phyloP scores from a whole-genome alignment of 2,113 vertebrate species.

The Platysteira castanea region DNA sequence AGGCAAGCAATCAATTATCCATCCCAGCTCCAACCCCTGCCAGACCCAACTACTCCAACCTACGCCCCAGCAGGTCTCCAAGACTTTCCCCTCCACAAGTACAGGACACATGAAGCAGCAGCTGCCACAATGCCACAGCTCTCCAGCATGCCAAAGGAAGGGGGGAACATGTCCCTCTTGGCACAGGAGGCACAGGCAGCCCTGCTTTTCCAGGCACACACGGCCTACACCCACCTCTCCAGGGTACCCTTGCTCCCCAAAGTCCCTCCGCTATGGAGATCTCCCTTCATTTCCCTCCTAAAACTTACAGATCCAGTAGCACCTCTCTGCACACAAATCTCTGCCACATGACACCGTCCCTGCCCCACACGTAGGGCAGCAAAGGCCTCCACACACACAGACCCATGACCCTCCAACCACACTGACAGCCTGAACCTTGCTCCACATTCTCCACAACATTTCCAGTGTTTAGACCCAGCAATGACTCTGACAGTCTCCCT shows the following conservation, averaged over 20 bases:
- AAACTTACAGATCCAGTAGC: background rate
- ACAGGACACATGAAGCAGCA: background rate
- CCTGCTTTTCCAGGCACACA: background rate
- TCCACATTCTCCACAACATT: fast-evolving
- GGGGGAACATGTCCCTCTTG: fast-evolving
- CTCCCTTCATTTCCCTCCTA: fast-evolving
- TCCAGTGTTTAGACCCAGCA: background rate
- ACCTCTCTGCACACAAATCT: background rate
- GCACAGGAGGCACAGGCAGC: background rate
- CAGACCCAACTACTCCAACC: background rate
- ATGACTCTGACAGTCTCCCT: background rate
- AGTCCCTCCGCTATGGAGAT: background rate
- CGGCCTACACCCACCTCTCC: background rate
- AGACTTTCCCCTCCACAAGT: background rate
- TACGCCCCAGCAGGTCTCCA: background rate
- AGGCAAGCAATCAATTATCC: background rate
- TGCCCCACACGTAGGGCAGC: fast-evolving
- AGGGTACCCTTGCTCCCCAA: background rate
- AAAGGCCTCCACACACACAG: background rate
- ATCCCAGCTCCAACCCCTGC: background rate
- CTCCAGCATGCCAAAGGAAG: background rate
- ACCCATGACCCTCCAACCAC: fast-evolving
- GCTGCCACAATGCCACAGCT: background rate
- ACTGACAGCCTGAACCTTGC: background rate
- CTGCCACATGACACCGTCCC: background rate